These are phyloP conservation scores for Psylliodes chrysocephalus DNA, from an alignment of 2,888 invertebrate species.

Conservation along the genomic window DNA sequence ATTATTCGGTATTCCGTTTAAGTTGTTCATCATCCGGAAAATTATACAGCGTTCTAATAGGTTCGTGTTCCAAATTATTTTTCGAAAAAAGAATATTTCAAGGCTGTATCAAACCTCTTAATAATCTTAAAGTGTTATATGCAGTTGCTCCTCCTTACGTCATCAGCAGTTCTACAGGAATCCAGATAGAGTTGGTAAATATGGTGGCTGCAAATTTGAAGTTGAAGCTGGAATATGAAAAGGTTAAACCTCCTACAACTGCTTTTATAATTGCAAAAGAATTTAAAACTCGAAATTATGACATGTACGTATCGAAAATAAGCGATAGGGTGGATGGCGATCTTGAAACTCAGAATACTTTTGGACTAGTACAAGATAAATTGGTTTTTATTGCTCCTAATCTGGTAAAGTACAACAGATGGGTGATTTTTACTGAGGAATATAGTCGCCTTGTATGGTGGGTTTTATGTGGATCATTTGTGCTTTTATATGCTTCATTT, in stretches of 20 bases:
- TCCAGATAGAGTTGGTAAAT: neutral
- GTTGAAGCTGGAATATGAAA: neutral
- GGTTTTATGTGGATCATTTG: neutral
- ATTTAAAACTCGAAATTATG: slow-evolving; percentile 8
- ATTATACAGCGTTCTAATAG: too few relatives aligned
- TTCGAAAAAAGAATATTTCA: too few relatives aligned
- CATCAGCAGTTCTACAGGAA: neutral
- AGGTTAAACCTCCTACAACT: neutral
- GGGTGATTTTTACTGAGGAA: slow-evolving; percentile 11
- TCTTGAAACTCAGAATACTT: neutral
- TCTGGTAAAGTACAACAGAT: neutral
- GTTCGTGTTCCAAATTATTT: too few relatives aligned
- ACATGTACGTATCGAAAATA: neutral
- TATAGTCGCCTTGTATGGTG: slow-evolving; percentile 5
- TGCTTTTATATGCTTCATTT: neutral
- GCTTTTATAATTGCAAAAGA: neutral
- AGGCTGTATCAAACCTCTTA: too few relatives aligned
- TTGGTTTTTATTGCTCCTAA: slow-evolving; percentile 9
- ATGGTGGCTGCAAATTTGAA: neutral
- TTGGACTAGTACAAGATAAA: slow-evolving; percentile 5
- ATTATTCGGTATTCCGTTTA: neutral
- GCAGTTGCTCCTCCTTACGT: neutral
- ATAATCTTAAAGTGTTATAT: neutral
- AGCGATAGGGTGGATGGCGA: neutral
- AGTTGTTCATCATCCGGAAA: too few relatives aligned